A percentile compares a stretch with the other conserved stretches of the same genome.
Conservation (phyloP, 2,113 vertebrate species). For the Hypanus sabinus region DNA sequence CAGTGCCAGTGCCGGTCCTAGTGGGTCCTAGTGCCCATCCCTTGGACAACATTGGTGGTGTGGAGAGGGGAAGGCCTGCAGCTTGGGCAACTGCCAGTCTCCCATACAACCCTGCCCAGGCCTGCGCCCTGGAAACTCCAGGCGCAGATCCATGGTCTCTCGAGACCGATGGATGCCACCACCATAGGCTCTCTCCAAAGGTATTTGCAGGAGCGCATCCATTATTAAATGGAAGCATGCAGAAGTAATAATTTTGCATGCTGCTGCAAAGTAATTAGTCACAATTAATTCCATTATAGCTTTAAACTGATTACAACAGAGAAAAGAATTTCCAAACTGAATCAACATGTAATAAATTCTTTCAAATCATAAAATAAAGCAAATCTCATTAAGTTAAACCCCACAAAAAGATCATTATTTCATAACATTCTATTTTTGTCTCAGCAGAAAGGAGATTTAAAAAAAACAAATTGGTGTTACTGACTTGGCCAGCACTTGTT, state of each 20-base stretch:
- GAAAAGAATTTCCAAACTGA: background rate
- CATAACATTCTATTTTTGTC: background rate
- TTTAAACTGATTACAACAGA: slow-evolving; percentile 15
- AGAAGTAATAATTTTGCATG: background rate
- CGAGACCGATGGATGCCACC: too few relatives aligned
- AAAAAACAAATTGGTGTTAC: background rate
- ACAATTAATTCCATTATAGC: background rate
- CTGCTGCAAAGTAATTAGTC: background rate
- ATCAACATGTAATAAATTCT: background rate
- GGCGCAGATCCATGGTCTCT: too few relatives aligned
- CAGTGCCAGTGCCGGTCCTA: too few relatives aligned
- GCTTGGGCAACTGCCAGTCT: too few relatives aligned
- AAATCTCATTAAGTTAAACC: background rate
- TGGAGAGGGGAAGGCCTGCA: too few relatives aligned
- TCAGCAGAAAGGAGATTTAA: background rate
- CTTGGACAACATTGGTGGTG: too few relatives aligned
- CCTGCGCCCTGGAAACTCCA: too few relatives aligned
- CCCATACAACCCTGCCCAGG: too few relatives aligned
- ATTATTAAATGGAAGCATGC: background rate
- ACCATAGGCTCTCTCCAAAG: background rate
- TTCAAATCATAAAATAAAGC: background rate
- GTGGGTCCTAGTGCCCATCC: too few relatives aligned
- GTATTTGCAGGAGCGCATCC: background rate
- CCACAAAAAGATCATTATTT: background rate
- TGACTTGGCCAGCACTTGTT: too few relatives aligned